Conservation (phyloP, 2,888 invertebrate genomes). For the Stramonita haemastoma region DNA sequence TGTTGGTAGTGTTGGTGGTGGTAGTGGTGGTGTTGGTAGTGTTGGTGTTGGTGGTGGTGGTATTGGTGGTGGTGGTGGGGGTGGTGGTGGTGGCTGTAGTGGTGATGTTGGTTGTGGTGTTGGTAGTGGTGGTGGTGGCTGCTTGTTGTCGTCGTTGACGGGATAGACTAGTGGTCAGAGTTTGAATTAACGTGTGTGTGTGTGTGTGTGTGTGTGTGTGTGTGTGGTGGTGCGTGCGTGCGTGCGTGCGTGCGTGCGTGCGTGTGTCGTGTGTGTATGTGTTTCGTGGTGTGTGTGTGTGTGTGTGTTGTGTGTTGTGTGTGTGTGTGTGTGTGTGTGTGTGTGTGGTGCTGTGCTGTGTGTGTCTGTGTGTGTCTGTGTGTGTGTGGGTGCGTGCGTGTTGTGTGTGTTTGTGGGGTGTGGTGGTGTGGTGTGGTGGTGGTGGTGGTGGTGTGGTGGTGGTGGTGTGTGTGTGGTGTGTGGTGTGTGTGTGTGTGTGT, state of each 20-base stretch:
- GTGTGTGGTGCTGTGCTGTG: constrained; percentile 11
- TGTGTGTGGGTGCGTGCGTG: neutral
- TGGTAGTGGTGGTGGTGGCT: too few relatives aligned
- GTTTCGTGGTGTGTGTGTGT: constrained; percentile 23
- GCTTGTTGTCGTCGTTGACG: too few relatives aligned
- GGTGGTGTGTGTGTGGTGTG: neutral
- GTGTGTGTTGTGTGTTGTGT: constrained; percentile 16
- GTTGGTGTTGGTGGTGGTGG: too few relatives aligned
- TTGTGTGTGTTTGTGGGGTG: neutral
- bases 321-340: constrained; percentile 17
- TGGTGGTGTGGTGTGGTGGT: neutral
- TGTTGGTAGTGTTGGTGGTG: too few relatives aligned
- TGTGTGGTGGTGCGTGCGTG: neutral
- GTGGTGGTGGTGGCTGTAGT: too few relatives aligned
- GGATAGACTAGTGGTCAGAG: too few relatives aligned
- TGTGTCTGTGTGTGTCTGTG: neutral
- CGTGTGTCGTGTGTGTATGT: too few relatives aligned
- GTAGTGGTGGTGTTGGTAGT: too few relatives aligned
- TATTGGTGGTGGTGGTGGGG: too few relatives aligned
- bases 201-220: neutral
- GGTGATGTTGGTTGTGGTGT: too few relatives aligned
- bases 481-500: constrained; percentile 16
- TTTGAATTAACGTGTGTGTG: neutral
- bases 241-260: neutral
- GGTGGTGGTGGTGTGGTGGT: neutral